These are phyloP conservation scores for Sciurus carolinensis DNA, from an alignment of 2,797 vertebrate species.

Conservation along the genomic window DNA sequence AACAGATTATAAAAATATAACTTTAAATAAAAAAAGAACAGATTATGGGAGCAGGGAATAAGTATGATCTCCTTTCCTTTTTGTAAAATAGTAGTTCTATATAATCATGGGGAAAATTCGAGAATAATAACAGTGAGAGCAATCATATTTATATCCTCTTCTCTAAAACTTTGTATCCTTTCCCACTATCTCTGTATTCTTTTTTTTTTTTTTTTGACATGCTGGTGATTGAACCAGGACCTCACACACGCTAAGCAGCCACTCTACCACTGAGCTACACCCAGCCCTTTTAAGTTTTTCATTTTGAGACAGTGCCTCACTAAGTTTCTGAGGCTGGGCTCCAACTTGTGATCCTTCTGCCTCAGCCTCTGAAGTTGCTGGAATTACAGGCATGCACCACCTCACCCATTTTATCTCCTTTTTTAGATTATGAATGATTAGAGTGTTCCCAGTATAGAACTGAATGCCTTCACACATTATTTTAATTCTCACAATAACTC, in stretches of 20 bases:
- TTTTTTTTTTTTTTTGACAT: background rate
- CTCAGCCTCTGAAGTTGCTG: background rate
- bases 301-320: background rate
- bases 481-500: conserved; percentile 49
- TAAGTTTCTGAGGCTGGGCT: background rate
- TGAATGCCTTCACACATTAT: conserved; percentile 19
- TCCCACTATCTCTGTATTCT: background rate
- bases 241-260: background rate
- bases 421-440: conserved; percentile 26
- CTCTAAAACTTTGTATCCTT: background rate
- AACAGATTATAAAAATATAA: background rate
- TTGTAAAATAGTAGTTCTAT: background rate
- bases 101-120: conserved; percentile 12
- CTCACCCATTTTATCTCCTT: background rate
- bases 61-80: background rate
- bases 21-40: too few relatives aligned
- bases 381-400: background rate
- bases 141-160: conserved; percentile 37
- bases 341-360: background rate
- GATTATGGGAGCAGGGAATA: background rate
- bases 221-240: background rate
- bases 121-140: background rate
- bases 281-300: background rate
- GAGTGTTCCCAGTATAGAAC: background rate
- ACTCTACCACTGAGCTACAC: background rate